Base-by-base conservation (phyloP, 2,888 invertebrate species). In the Cybosia mesomella region DNA sequence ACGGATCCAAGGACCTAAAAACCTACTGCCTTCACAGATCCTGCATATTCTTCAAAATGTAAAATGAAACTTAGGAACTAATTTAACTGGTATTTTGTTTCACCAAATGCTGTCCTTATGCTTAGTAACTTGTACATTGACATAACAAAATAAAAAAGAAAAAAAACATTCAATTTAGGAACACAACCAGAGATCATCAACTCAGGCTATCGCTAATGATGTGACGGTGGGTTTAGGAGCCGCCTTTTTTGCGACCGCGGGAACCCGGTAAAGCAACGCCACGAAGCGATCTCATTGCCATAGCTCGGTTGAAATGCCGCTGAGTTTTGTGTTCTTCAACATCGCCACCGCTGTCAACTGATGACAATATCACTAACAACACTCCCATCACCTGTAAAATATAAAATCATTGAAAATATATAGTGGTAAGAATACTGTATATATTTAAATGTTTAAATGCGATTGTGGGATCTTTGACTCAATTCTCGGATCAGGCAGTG, bases 251-350 rank as follows among this genome's bases (percentile, higher is more conserved):
- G 24, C 94, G 88, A 1, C 92, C 89, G 53, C 94, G 85, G 7
- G 92, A 77, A 64, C 89, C 90, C 8, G 92, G 86, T 11, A 95
- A 81, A 28, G 94, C 81, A 60, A 95, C 94, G 58, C 96, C 96
- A 59, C 96, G 95, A 58, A 98, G 95, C 64, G 98, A 97, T 18
- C 98, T 96, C 98, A 98, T 98, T 21, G 98, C 98, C 97, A 98
- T 97, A 18, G 98, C 98, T 80, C 98, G 96, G 92, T 98, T 98
- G 91, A 98, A 98, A 87, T 98, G 98, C 43, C 98, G 96, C 82
- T 97, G 97, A 9, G 97, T 96, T 87, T 97, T 97, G 82, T 96
- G 95, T 75, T 96, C 96, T 70, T 93, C 95, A 18, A 86, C 91
- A 58, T 95, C 96, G 74, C 85, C 82, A 64, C 89, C 91, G 83